phyloP scores from a whole-genome alignment of 2,113 vertebrate species.

The Oryzias melastigma region DNA sequence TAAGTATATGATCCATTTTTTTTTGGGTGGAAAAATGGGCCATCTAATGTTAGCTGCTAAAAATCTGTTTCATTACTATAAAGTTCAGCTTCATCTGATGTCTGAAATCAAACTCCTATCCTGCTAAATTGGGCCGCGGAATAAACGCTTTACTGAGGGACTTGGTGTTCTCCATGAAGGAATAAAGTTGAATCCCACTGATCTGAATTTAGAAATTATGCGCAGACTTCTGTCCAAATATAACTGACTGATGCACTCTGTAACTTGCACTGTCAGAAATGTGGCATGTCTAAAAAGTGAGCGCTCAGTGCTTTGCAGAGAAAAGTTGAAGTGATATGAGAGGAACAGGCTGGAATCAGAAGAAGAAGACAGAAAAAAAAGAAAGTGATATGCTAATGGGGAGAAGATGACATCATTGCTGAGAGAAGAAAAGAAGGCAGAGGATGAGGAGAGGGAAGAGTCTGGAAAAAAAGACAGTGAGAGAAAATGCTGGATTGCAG shows the following conservation, averaged over 20 bases:
- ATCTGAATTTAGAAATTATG: slow-evolving; percentile 66
- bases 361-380: slow-evolving; percentile 3
- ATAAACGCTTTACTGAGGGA: slow-evolving; percentile 44
- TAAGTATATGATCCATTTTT: too few species aligned
- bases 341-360: slow-evolving; percentile 18
- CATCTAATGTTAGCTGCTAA: slow-evolving; percentile 6
- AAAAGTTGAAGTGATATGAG: slow-evolving; percentile 42
- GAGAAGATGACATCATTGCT: slow-evolving; percentile 59
- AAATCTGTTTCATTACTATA: slow-evolving; percentile 21
- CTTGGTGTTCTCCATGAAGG: slow-evolving; percentile 35
- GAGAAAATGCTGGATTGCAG: slow-evolving; percentile 40
- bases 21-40: slow-evolving; percentile 4
- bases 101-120: slow-evolving; percentile 41
- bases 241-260: slow-evolving; percentile 52
- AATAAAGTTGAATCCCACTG: slow-evolving; percentile 51
- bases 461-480: slow-evolving; percentile 31
- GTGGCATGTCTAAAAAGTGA: slow-evolving; percentile 50
- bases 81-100: slow-evolving; percentile 44
- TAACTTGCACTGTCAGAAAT: slow-evolving; percentile 57
- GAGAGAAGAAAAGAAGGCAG: slow-evolving; percentile 37
- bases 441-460: slow-evolving; percentile 27
- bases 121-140: slow-evolving; percentile 36
- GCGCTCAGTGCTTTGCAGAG: slow-evolving; percentile 36
- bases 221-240: slow-evolving; percentile 64
- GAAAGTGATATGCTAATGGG: slow-evolving; percentile 52